These are phyloP conservation scores for Nasonovia ribisnigri DNA, from an alignment of 2,888 invertebrate species.

Conservation along the genomic window DNA sequence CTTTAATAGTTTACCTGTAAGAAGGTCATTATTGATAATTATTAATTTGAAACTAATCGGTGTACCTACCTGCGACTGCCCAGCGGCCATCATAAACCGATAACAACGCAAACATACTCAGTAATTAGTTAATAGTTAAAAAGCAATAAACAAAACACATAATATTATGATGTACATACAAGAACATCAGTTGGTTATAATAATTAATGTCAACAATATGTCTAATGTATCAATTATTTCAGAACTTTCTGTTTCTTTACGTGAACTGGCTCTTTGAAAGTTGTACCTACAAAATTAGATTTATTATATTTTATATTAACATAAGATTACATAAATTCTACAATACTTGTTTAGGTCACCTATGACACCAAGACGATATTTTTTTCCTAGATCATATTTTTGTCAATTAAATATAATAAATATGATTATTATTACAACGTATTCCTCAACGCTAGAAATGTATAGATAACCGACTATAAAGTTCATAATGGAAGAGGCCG, in stretches of 20 bases:
- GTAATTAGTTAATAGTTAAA: neutral
- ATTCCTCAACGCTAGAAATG: neutral
- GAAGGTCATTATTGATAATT: neutral
- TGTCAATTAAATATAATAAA: neutral
- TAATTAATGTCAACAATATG: neutral
- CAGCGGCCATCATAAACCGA: neutral
- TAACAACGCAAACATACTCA: neutral
- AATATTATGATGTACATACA: neutral
- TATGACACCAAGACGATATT: neutral
- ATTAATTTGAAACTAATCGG: neutral
- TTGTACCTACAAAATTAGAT: no score
- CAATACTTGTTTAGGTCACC: no score
- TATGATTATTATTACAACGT: neutral
- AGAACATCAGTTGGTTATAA: neutral
- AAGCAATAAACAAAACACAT: neutral
- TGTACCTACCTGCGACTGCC: neutral
- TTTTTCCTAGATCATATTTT: neutral
- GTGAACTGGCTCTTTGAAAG: no score
- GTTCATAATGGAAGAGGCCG: neutral
- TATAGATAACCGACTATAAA: neutral
- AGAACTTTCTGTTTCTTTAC: neutral
- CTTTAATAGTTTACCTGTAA: neutral
- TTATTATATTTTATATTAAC: no score
- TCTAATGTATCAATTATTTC: neutral
- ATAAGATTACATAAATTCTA: no score